Evolutionary conservation across 2,888 invertebrate genomes (phyloP).

Genomic region (Ichneumoninae sp.): DNA sequence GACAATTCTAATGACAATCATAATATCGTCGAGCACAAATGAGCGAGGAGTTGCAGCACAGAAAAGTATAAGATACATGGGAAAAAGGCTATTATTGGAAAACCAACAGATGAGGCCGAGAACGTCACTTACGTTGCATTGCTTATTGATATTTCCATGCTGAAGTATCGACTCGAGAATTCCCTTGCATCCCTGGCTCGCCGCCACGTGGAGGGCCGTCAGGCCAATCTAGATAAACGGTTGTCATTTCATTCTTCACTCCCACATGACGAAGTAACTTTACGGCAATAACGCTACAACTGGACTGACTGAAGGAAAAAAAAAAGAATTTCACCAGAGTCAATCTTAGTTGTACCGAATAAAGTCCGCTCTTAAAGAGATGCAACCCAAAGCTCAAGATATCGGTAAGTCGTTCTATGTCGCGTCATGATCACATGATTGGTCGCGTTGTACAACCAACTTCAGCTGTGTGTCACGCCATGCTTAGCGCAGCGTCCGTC

Average conservation of each 20-base stretch:
- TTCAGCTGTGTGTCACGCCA: too few species aligned
- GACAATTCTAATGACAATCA: neutral
- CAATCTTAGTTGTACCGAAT: neutral
- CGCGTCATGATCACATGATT: too few species aligned
- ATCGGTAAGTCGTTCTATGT: too few species aligned
- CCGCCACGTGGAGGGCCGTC: conserved; percentile 89
- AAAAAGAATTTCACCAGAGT: neutral
- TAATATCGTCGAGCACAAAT: neutral
- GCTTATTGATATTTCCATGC: conserved; percentile 88
- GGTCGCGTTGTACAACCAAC: too few species aligned
- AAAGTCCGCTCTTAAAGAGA: neutral
- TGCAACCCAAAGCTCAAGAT: too few species aligned
- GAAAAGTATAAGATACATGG: neutral
- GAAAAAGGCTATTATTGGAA: conserved; percentile 9
- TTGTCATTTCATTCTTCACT: conserved; percentile 14
- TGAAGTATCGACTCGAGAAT: conserved; percentile 89
- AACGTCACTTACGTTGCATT: conserved; percentile 87
- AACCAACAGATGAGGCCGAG: conserved; percentile 6
- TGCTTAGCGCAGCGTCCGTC: too few species aligned
- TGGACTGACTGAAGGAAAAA: neutral
- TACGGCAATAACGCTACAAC: neutral
- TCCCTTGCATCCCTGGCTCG: conserved; percentile 89
- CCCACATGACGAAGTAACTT: neutral
- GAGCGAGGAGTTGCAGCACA: neutral
- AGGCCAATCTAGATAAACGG: conserved; percentile 87